Conservation (phyloP, 2,113 vertebrate species). For the Haemorhous mexicanus region DNA sequence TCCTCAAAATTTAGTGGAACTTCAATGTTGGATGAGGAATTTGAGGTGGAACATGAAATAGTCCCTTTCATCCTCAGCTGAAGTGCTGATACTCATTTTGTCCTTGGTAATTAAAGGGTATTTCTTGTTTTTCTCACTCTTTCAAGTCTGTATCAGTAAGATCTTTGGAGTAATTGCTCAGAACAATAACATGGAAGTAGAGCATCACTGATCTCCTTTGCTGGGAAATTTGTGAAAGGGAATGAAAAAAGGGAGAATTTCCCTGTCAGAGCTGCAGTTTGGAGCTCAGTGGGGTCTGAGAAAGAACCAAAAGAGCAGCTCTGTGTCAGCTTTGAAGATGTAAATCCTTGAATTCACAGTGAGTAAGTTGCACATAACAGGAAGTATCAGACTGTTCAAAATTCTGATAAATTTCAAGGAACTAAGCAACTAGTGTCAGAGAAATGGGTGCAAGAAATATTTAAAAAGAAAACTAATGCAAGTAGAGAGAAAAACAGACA, state of each 20-base stretch:
- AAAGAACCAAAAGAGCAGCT: background rate
- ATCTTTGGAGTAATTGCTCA: background rate
- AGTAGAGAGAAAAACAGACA: conserved; percentile 8
- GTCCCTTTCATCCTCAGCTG: background rate
- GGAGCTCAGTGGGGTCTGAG: background rate
- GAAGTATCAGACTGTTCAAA: background rate
- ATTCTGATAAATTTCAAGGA: background rate
- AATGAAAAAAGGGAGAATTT: background rate
- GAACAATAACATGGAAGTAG: background rate
- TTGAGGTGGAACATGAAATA: background rate
- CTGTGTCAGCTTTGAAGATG: background rate
- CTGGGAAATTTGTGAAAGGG: background rate
- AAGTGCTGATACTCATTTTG: background rate
- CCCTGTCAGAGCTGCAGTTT: background rate
- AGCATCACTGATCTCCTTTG: background rate
- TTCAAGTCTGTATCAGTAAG: background rate
- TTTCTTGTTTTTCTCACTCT: background rate
- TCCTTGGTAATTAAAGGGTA: background rate
- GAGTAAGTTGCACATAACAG: background rate
- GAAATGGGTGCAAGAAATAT: background rate
- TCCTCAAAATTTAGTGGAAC: background rate
- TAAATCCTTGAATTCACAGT: background rate
- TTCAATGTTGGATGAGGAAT: background rate
- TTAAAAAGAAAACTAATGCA: conserved; percentile 3
- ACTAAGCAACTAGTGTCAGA: background rate